These are phyloP conservation scores for Drusus annulatus DNA, from an alignment of 1,140 invertebrate species.

Conservation along the genomic window DNA sequence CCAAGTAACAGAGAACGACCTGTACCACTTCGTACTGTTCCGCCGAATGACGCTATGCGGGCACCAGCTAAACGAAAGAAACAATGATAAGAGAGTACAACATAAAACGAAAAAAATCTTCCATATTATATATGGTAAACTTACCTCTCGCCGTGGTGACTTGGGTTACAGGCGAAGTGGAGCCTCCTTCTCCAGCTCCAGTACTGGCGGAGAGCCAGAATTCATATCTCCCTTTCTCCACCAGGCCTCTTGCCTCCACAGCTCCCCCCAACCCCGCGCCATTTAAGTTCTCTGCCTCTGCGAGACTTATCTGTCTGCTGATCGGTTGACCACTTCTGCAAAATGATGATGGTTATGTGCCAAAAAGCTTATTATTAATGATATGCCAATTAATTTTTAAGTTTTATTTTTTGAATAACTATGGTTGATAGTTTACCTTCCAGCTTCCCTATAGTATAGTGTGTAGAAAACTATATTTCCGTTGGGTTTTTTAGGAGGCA, in stretches of 20 bases:
- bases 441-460: constrained; percentile 78
- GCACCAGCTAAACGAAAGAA: constrained; percentile 72
- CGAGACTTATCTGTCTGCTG: constrained; percentile 57
- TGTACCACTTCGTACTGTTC: constrained; percentile 72
- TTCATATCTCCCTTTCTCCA: constrained; percentile 79
- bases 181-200: constrained; percentile 79
- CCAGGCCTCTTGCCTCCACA: constrained; percentile 74
- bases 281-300: constrained; percentile 67
- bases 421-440: constrained; percentile 63
- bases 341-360: neutral
- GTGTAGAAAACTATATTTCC: constrained; percentile 83
- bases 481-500: constrained; percentile 80
- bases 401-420: neutral
- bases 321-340: constrained; percentile 60
- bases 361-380: neutral
- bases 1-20: constrained; percentile 74
- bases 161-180: constrained; percentile 75
- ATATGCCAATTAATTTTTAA: neutral
- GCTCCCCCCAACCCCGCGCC: constrained; percentile 69
- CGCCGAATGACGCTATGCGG: constrained; percentile 78
- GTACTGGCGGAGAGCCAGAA: constrained; percentile 87
- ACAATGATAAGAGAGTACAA: too few relatives aligned
- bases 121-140: too few relatives aligned
- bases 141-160: constrained; percentile 75
- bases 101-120: too few relatives aligned